These are phyloP conservation scores for Gastrophryne carolinensis DNA, from an alignment of 2,797 vertebrate genomes.

Conservation along the genomic window DNA sequence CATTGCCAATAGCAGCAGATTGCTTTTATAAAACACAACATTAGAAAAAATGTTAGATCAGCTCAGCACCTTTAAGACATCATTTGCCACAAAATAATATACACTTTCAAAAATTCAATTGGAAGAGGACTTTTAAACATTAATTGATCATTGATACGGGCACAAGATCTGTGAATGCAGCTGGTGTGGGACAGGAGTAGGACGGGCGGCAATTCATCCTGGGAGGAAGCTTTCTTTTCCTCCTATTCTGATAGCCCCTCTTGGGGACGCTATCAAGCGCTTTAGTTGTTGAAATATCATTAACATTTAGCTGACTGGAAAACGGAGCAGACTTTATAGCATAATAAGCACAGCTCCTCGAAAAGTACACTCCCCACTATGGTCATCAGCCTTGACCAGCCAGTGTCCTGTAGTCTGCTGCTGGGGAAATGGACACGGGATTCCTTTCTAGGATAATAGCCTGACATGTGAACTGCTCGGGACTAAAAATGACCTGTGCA, in stretches of 20 bases:
- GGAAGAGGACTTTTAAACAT: too few relatives aligned
- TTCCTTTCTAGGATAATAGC: constrained; percentile 5
- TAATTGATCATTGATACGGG: not conserved
- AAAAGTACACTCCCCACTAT: not conserved
- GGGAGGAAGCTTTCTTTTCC: constrained; percentile 27
- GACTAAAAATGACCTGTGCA: not conserved
- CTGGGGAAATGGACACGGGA: not conserved
- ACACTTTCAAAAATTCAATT: too few relatives aligned
- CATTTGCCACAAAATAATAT: too few relatives aligned
- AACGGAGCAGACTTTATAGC: not conserved
- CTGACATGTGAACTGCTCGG: not conserved
- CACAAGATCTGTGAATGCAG: not conserved
- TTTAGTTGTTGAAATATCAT: not conserved
- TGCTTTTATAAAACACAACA: too few relatives aligned
- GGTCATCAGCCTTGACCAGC: not conserved
- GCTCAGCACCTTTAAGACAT: too few relatives aligned
- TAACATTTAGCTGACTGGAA: too few relatives aligned
- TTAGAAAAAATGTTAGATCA: too few relatives aligned
- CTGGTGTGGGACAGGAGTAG: too few relatives aligned
- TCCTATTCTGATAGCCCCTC: constrained; percentile 16
- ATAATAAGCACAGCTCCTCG: not conserved
- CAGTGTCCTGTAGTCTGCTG: not conserved
- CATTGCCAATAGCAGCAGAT: too few relatives aligned
- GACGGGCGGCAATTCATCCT: too few relatives aligned
- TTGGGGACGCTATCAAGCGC: not conserved